Base-by-base conservation (phyloP, 2,797 vertebrate species). In the Avahi laniger region DNA sequence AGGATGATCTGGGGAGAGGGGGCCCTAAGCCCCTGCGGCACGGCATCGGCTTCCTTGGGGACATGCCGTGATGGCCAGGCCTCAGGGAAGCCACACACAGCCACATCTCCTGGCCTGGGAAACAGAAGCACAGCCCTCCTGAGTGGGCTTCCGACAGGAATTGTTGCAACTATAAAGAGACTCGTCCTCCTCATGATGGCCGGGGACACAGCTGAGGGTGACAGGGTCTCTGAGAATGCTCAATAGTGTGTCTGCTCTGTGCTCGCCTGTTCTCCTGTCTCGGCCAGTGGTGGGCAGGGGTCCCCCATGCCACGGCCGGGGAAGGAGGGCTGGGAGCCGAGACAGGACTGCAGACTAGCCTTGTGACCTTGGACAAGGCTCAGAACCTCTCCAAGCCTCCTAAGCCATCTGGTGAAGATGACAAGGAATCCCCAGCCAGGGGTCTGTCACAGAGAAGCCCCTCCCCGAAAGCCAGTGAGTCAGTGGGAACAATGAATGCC, bases 11-110 rank as follows among this genome's bases (percentile, higher is more conserved):
- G 24, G 41, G 48, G 7, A 0, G n/a, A 46, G 14, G 22, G 50
- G 14, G 26, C 59, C 83, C 61, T n/a, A 52, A 41, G 7, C 20
- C 52, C 46, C 10, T 0, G 22, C 28, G 59, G 46, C 63, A 10
- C 0, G 3, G 35, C 18, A 38, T 54, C 6, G 0, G 30, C 4
- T n/a, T 10, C 59, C 59, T 69, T 0, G 0, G 67, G 26, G 41
- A 35, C 54, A 8, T 0, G 0, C 57, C 28, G 14, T 33, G 54
- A 46, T 5, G 5, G n/a, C 43, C 59, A 41, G 70, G 20, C 38
- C 52, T 50, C 18, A 20, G 52, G 0, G 14, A 41, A 50, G 89
- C 48, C 17, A 7, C 5, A 28, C 2, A 26, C 50, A 73, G 17
- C 35, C 59, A 4, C 12, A 1, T 7, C 18, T 2, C 1, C 7